These are phyloP conservation scores for Sebastes minor DNA, from an alignment of 2,797 vertebrate species.

Conservation along the genomic window DNA sequence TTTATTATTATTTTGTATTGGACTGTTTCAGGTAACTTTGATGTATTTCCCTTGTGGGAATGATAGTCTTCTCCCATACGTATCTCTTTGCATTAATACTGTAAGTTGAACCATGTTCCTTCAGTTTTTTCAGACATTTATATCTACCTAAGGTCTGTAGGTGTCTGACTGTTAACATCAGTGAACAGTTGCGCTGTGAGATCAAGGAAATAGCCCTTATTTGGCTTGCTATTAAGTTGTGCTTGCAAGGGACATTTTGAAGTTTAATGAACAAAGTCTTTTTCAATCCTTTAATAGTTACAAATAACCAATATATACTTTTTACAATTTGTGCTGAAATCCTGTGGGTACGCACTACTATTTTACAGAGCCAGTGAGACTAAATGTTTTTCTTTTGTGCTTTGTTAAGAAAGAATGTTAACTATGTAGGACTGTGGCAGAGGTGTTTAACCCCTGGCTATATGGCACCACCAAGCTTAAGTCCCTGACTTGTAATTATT, in stretches of 20 bases:
- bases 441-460: slow-evolving; percentile 12
- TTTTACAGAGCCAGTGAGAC: slow-evolving; percentile 11
- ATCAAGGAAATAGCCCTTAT: not conserved
- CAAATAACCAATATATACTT: not conserved
- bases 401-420: slow-evolving; percentile 15
- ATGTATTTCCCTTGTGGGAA: not conserved
- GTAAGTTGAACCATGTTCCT: not conserved
- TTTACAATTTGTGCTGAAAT: not conserved
- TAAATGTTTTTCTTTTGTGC: slow-evolving; percentile 13
- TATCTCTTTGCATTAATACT: not conserved
- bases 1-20: not conserved
- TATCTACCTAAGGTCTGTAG: not conserved
- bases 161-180: not conserved
- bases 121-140: not conserved
- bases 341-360: not conserved
- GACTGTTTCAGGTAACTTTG: not conserved
- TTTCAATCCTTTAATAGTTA: not conserved
- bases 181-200: not conserved
- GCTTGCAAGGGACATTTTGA: not conserved
- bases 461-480: not conserved
- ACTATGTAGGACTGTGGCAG: slow-evolving; percentile 28
- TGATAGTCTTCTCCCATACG: not conserved
- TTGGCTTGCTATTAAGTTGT: not conserved
- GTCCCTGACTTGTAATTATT: slow-evolving; percentile 11
- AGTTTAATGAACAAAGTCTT: not conserved